A percentile compares a stretch with the other conserved stretches of the same genome.
Evolutionary conservation across 2,113 vertebrate genomes (phyloP).

Genomic region (Phylloscopus trochiloides): DNA sequence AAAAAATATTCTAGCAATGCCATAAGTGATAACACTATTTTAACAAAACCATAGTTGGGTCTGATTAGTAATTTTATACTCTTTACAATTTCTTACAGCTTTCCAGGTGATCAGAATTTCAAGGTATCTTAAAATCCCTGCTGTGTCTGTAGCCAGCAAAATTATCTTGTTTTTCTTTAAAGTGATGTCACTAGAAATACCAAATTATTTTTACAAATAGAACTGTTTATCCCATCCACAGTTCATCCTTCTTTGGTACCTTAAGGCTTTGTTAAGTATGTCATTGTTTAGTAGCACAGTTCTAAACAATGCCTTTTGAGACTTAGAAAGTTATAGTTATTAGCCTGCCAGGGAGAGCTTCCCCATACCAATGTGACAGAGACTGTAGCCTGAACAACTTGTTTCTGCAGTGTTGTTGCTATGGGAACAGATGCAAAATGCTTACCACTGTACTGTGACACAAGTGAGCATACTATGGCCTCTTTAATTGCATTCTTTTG

Average conservation of each 20-base stretch:
- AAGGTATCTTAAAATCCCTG: neutral
- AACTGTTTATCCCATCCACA: neutral
- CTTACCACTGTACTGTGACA: conserved; percentile 3
- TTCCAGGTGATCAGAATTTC: neutral
- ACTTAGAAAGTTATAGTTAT: conserved; percentile 10
- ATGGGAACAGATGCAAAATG: conserved; percentile 47
- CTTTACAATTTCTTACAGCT: neutral
- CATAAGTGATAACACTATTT: neutral
- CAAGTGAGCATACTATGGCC: neutral
- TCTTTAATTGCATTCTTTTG: conserved; percentile 23
- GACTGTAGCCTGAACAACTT: conserved; percentile 20
- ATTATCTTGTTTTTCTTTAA: neutral
- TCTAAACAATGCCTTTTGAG: conserved; percentile 44
- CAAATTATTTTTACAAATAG: neutral
- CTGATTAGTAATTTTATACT: neutral
- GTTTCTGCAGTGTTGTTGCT: conserved; percentile 56
- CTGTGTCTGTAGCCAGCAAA: neutral
- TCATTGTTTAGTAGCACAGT: conserved; percentile 9
- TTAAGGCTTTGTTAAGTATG: neutral
- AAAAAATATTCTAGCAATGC: neutral
- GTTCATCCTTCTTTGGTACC: neutral
- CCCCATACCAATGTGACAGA: conserved; percentile 1
- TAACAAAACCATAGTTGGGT: neutral
- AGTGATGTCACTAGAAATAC: neutral
- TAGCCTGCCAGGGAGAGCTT: conserved; percentile 16